Percentiles rank a stretch among this genome's conserved stretches.
Conservation (phyloP, 2,888 invertebrate species). For the Microctonus hyperodae region DNA sequence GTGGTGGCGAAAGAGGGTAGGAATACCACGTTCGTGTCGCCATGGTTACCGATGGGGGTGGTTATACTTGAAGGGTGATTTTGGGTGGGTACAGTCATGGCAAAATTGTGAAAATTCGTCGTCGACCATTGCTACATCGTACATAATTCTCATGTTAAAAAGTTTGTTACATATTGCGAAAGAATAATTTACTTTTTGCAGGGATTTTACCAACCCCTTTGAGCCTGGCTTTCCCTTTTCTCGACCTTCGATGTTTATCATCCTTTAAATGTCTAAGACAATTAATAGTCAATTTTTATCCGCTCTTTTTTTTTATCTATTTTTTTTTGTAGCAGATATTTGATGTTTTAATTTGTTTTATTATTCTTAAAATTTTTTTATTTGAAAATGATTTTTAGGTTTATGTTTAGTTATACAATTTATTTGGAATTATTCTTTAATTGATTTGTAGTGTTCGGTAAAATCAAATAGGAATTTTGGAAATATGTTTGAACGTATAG, state of each 20-base stretch:
- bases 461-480: not conserved
- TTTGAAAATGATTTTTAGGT: not conserved
- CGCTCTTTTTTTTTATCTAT: not conserved
- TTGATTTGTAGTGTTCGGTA: not conserved
- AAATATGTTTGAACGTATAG: not conserved
- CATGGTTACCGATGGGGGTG: constrained; percentile 57
- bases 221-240: constrained; percentile 55
- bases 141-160: constrained; percentile 36
- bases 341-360: not conserved
- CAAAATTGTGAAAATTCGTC: constrained; percentile 56
- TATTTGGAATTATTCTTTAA: not conserved
- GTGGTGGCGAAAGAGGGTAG: constrained; percentile 43
- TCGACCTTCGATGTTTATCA: constrained; percentile 55
- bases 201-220: constrained; percentile 45
- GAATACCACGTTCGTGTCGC: constrained; percentile 57
- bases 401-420: not conserved
- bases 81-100: constrained; percentile 55
- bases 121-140: constrained; percentile 19
- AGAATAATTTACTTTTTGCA: constrained; percentile 49
- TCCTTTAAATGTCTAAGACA: constrained; percentile 57
- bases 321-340: not conserved
- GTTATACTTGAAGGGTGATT: constrained; percentile 60
- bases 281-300: constrained; percentile 48
- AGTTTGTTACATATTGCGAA: constrained; percentile 35
- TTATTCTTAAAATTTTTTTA: not conserved